Evolutionary conservation across 2,113 vertebrate species (phyloP).

Genomic region (Heptranchias perlo): DNA sequence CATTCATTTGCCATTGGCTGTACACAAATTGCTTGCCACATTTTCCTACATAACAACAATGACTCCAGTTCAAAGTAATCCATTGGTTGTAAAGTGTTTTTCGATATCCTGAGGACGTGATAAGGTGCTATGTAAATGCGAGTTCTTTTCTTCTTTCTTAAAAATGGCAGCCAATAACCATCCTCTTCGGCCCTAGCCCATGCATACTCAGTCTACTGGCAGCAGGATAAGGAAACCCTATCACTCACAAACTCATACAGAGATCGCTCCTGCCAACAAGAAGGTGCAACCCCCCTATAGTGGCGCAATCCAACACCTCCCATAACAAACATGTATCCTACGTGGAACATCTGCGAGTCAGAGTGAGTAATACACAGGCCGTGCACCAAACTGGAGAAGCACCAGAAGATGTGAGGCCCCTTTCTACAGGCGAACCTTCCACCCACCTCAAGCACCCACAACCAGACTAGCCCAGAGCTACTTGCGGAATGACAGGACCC

Average conservation of each 20-base stretch:
- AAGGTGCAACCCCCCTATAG: background rate
- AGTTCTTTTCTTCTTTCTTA: background rate
- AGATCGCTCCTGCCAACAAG: background rate
- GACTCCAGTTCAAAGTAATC: background rate
- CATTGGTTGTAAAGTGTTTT: background rate
- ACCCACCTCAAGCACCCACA: background rate
- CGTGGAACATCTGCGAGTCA: background rate
- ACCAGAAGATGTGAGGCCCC: background rate
- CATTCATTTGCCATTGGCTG: too few species aligned
- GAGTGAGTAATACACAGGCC: background rate
- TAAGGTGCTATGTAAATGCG: background rate
- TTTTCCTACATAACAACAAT: background rate
- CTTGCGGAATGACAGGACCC: background rate
- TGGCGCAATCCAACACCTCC: background rate
- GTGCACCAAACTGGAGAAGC: background rate
- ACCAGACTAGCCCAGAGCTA: background rate
- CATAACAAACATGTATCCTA: background rate
- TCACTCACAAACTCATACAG: background rate
- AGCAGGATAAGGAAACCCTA: background rate
- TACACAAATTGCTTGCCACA: background rate
- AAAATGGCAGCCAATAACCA: background rate
- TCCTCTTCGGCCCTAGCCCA: background rate
- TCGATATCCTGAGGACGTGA: background rate
- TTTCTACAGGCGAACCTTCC: background rate
- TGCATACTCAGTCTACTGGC: background rate